These are phyloP conservation scores for Hemiprocne comata DNA, from an alignment of 2,113 vertebrate genomes.

Conservation along the genomic window DNA sequence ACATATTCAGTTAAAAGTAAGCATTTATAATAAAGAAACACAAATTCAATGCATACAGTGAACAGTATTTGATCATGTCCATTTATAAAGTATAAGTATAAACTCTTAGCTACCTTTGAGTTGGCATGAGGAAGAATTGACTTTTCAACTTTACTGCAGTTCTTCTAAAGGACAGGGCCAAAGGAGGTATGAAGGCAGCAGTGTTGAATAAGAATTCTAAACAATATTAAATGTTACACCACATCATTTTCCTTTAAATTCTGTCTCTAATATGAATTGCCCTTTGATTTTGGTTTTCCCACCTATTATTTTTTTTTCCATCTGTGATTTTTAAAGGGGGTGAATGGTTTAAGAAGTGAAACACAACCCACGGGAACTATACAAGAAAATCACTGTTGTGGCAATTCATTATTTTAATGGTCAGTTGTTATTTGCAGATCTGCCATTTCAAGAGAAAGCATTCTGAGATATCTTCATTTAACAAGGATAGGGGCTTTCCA, in stretches of 20 bases:
- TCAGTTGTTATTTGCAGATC: background rate
- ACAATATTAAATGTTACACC: background rate
- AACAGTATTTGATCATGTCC: background rate
- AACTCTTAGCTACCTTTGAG: background rate
- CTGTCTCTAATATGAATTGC: background rate
- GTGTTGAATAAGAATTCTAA: background rate
- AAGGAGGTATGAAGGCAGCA: background rate
- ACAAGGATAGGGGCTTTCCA: background rate
- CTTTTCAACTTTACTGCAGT: background rate
- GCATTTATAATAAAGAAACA: background rate
- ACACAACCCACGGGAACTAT: background rate
- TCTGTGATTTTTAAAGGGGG: background rate
- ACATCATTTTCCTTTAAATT: background rate
- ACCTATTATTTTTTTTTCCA: background rate
- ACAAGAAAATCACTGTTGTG: background rate
- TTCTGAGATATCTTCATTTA: background rate
- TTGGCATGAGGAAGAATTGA: background rate
- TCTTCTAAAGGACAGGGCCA: background rate
- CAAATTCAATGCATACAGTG: background rate
- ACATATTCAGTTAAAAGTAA: background rate
- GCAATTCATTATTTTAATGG: background rate
- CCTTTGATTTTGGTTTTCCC: background rate
- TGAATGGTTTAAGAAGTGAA: background rate
- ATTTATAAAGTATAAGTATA: background rate
- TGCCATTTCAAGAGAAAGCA: background rate